Evolutionary conservation across 2,888 invertebrate genomes (phyloP), one percentile per base, ranked within the genome.

Genomic region (Dascillus cervinus): DNA sequence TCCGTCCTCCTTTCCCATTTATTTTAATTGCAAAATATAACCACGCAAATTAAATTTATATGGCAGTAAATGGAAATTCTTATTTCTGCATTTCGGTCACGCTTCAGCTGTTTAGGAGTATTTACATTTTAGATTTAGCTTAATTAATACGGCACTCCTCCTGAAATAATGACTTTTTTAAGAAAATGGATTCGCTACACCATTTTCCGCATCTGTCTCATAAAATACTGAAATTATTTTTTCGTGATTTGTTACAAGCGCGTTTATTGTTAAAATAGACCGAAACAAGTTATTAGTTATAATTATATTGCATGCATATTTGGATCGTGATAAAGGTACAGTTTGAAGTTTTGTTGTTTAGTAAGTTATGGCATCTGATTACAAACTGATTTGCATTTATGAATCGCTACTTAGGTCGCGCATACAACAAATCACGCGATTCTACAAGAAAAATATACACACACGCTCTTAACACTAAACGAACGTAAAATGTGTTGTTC

Each of bases 301-400:
- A 27, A 27, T 27, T 27, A 27, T 19, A 27, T 27, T 19, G 27
- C 27, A 19, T 27, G 27, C 19, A 15, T 27, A 17, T 27, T 27
- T 11, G n/a, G 19, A 27, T 27, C 17, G 19, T 8, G 62, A 61
- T 61, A 58, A 24, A 47, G 41, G 35, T 32, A 43, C 37, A 48
- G 53, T 53, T 59, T 53, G 56, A 60, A 61, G 59, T 59, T 60
- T 59, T 55, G 59, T 57, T 57, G 54, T 55, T 56, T 52, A 49
- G 56, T 60, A 61, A 61, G 56, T 61, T 60, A 60, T 58, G 50
- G 58, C 55, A 60, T 59, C 60, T 58, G 61, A 61, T 61, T 61
- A 60, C 39, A 37, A 41, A 32, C 50, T 47, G 55, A 58, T 62
- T 61, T 60, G 58, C 60, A 60, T 61, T 59, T 58, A 46, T 47